Base-by-base conservation (phyloP, 1,140 invertebrate genomes). In the Brachionus sp. region DNA sequence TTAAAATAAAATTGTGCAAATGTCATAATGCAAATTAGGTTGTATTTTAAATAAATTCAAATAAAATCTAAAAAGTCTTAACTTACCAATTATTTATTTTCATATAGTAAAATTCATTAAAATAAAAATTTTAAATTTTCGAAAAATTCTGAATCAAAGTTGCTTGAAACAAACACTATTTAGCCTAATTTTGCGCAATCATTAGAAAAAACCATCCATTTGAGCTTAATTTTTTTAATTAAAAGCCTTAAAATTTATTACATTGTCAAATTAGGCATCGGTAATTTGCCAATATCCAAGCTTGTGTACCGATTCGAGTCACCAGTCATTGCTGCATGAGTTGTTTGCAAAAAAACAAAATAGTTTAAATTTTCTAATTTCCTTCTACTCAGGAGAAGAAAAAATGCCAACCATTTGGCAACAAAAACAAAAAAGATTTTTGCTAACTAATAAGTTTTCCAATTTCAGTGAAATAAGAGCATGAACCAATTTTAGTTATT, bases 401-500 rank as follows among this genome's bases (percentile, higher is more conserved):
- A 66, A 66, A 33, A 33, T 66, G 25, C 64, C 33, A 33, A 39
- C 37, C 37, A 19, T 39, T 70, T 70, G 29, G 23, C 25, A 66
- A 33, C 13, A 70, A 35, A 39, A 68, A 42, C 16, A 70, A 70
- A 70, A 70, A 70, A 35, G 13, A 70, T 70, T 70, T 70, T 70
- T 16, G n/a, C 23, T 57, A 29, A 25, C 23, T 64, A 25, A 19
- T 57, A 57, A 57, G 50, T 37, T 66, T 66, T 66, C 64, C 64
- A 70, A 70, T 70, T 70, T 70, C 16, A 35, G 33, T 39, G 66
- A 75, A 75, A 75, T 46, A 75, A 46, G 70, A 75, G 37, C 70
- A 75, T 46, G 70, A 75, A 75, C 39, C 70, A 75, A 46, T 75
- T 75, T 75, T 46, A 73, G 33, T 42, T 37, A 39, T 73, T 73